A percentile compares a stretch with the other conserved stretches of the same genome.
Evolutionary conservation across 2,113 vertebrate genomes (phyloP).

Genomic region (Planiliza haematocheilus): DNA sequence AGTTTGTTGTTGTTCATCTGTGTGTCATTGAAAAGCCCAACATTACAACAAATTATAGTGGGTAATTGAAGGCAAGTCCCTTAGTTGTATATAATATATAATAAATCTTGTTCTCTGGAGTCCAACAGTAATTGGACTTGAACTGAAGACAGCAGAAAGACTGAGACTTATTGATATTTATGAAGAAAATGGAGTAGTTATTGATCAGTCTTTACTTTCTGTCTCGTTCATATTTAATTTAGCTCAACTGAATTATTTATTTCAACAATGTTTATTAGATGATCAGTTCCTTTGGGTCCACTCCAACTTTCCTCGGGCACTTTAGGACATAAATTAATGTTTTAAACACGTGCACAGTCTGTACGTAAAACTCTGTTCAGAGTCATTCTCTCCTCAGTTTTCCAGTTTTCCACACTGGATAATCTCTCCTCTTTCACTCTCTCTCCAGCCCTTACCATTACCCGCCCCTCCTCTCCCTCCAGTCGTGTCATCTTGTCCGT

Average conservation of each 20-base stretch:
- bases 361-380: constrained; percentile 7
- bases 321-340: not conserved
- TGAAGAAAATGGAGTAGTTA: not conserved
- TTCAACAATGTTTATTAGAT: not conserved
- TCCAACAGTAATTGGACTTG: constrained; percentile 26
- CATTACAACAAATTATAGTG: constrained; percentile 1
- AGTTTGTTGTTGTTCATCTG: not conserved
- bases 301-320: not conserved
- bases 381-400: constrained; percentile 20
- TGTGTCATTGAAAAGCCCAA: constrained; percentile 30
- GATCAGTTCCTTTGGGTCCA: not conserved
- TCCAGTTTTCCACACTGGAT: constrained; percentile 56
- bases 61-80: constrained; percentile 21
- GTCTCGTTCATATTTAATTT: not conserved
- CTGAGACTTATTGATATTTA: not conserved
- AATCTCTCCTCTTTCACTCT: constrained; percentile 53
- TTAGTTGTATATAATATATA: not conserved
- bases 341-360: not conserved
- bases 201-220: constrained; percentile 6
- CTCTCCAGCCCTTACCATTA: constrained; percentile 37
- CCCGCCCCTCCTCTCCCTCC: constrained; percentile 86
- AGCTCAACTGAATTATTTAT: not conserved
- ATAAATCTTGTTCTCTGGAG: constrained; percentile 13
- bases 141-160: not conserved
- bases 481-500: constrained; percentile 96